These are phyloP conservation scores for Bergia puertoricense DNA, from an alignment of 92 coral and sea anemone species.

Conservation along the genomic window DNA sequence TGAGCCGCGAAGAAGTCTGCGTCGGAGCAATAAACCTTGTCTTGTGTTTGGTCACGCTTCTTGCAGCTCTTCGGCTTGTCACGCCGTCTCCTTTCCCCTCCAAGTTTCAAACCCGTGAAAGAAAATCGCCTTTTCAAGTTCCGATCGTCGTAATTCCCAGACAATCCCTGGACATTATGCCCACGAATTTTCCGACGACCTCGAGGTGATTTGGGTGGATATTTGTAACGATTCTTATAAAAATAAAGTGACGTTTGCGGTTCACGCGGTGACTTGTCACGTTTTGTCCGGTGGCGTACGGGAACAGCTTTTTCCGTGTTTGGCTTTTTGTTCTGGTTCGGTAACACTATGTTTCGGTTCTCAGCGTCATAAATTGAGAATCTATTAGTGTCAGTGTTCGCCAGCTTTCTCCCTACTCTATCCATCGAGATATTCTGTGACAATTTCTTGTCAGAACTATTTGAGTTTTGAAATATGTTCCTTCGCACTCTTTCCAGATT, in stretches of 20 bases:
- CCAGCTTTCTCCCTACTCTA: slow-evolving; percentile 32
- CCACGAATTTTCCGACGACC: not conserved
- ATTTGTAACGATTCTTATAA: slow-evolving; percentile 41
- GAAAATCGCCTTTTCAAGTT: slow-evolving; percentile 34
- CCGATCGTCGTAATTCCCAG: not conserved
- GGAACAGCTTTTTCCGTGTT: not conserved
- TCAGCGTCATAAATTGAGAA: slow-evolving; percentile 32
- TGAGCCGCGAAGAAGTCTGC: slow-evolving; percentile 36
- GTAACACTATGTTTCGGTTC: not conserved
- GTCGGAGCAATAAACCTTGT: slow-evolving; percentile 9
- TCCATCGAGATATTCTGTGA: slow-evolving; percentile 5
- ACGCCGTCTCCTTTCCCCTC: slow-evolving; percentile 15
- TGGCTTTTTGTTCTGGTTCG: not conserved
- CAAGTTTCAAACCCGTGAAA: slow-evolving; percentile 28
- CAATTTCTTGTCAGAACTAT: not conserved
- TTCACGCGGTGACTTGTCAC: slow-evolving; percentile 6
- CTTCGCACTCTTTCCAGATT: not conserved
- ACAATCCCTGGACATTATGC: not conserved
- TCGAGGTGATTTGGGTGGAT: slow-evolving; percentile 39
- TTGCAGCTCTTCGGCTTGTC: not conserved
- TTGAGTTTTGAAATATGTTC: slow-evolving; percentile 25
- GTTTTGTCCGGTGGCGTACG: not conserved
- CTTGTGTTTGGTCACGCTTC: slow-evolving; percentile 14
- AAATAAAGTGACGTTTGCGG: slow-evolving; percentile 15
- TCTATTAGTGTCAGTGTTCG: slow-evolving; percentile 27